Percentiles rank a stretch among this genome's conserved stretches.
Evolutionary conservation across 1,140 invertebrate species (phyloP).

Genomic region (Zaprionus nigranus): DNA sequence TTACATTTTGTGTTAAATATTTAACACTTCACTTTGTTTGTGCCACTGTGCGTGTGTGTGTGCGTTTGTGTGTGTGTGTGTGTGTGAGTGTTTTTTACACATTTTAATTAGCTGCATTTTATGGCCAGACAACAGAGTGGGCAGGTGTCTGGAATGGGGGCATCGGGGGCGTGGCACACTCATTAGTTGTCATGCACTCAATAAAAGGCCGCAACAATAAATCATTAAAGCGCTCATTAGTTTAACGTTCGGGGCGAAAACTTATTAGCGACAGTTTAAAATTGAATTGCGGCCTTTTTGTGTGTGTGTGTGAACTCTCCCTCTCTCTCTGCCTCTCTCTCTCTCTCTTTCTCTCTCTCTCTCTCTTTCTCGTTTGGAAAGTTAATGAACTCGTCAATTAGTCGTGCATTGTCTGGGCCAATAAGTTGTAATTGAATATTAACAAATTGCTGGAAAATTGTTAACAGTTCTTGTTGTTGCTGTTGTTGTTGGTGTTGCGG

Average conservation of each 20-base stretch:
- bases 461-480: background rate
- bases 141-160: constrained; percentile 16
- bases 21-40: constrained; percentile 36
- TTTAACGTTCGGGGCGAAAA: constrained; percentile 70
- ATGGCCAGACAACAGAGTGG: constrained; percentile 38
- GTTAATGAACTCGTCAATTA: constrained; percentile 82
- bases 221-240: constrained; percentile 80
- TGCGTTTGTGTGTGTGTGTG: constrained; percentile 16
- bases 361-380: constrained; percentile 43
- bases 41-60: background rate
- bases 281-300: constrained; percentile 68
- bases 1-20: constrained; percentile 68
- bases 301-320: background rate
- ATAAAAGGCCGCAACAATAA: constrained; percentile 67
- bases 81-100: constrained; percentile 40
- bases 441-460: constrained; percentile 24
- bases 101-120: constrained; percentile 79
- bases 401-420: constrained; percentile 73
- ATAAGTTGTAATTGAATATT: constrained; percentile 66
- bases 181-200: constrained; percentile 52
- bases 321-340: background rate
- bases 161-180: constrained; percentile 23
- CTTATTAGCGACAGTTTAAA: constrained; percentile 81
- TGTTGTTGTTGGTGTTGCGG: no score
- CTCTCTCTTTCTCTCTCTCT: background rate